Conservation (phyloP, 1,140 invertebrate genomes). For the Hylaeus anthracinus region DNA sequence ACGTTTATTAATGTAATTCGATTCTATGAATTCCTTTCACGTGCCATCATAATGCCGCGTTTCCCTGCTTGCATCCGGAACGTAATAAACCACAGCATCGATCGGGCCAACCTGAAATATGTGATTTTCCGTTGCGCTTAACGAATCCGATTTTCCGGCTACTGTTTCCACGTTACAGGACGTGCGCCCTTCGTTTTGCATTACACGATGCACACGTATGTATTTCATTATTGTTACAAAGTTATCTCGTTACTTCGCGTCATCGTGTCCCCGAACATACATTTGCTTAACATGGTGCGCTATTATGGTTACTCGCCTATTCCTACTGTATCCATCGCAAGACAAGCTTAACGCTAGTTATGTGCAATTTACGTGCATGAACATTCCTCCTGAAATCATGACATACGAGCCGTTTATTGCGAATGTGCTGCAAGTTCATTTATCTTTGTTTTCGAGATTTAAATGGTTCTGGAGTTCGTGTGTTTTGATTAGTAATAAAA, state of each 20-base stretch:
- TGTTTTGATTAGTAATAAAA: no score
- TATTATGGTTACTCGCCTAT: background rate
- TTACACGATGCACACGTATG: background rate
- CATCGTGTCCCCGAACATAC: no score
- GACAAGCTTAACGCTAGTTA: conserved; percentile 24
- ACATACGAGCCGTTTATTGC: background rate
- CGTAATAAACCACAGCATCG: background rate
- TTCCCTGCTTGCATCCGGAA: background rate
- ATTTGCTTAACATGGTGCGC: background rate
- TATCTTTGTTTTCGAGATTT: no score
- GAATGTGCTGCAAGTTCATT: no score
- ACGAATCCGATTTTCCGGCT: background rate
- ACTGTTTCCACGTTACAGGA: no score
- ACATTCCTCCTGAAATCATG: conserved; percentile 13
- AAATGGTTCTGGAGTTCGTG: no score
- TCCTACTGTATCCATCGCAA: background rate
- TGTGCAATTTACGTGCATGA: conserved; percentile 6
- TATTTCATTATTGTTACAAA: conserved; percentile 27
- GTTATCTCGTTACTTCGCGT: conserved; percentile 21
- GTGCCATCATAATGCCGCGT: background rate
- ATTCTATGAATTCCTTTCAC: conserved; percentile 8
- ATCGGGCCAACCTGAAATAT: background rate
- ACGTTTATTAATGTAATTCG: conserved; percentile 8
- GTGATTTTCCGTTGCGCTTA: background rate
- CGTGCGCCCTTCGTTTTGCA: background rate